Conservation (phyloP, 2,113 vertebrate species). For the Neoarius graeffei region DNA sequence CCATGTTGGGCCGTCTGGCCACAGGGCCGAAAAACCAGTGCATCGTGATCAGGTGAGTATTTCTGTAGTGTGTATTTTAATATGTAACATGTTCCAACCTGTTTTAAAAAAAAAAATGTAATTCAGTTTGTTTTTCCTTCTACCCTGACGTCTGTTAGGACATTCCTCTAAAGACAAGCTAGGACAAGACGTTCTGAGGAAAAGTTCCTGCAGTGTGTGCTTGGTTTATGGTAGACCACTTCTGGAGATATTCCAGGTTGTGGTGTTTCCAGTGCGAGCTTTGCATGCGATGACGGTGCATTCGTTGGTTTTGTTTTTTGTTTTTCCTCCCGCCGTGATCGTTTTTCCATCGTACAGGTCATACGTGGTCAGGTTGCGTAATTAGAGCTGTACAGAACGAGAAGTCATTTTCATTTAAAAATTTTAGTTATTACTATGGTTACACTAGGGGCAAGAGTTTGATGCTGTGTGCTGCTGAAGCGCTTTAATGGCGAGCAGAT, state of each 20-base stretch:
- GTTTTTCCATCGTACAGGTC: not conserved
- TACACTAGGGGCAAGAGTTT: not conserved
- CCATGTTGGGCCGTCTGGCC: conserved; percentile 61
- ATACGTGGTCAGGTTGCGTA: not conserved
- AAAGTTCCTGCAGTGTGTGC: not conserved
- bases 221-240: not conserved
- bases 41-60: conserved; percentile 71
- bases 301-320: not conserved
- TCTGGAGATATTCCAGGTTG: not conserved
- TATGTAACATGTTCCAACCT: not conserved
- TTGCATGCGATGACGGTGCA: not conserved
- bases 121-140: not conserved
- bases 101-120: not conserved
- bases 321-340: not conserved
- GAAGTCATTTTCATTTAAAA: not conserved
- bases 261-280: not conserved
- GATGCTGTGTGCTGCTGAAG: not conserved
- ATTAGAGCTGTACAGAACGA: not conserved
- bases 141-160: not conserved
- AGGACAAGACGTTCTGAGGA: not conserved
- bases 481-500: not conserved
- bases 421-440: not conserved
- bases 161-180: not conserved
- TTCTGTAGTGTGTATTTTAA: not conserved
- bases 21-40: conserved; percentile 63